Evolutionary conservation across 2,797 vertebrate species (phyloP).

Genomic region (Heteromormyrus szaboi): DNA sequence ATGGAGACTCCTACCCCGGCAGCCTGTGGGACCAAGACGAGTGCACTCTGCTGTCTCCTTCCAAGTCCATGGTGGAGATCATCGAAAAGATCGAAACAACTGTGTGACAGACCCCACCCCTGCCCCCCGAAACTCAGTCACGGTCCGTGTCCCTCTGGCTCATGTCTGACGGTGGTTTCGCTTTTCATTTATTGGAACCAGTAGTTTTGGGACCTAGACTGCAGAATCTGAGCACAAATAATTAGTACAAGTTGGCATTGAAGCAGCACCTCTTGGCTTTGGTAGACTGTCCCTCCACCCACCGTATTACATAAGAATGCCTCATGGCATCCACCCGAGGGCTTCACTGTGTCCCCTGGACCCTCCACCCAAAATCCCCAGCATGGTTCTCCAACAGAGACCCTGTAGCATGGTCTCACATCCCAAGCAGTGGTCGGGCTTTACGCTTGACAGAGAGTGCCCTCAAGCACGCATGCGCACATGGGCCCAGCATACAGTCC

Average conservation of each 20-base stretch:
- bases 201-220: neutral
- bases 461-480: neutral
- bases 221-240: neutral
- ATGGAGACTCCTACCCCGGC: constrained; percentile 75
- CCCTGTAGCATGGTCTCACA: constrained; percentile 10
- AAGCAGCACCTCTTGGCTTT: neutral
- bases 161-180: neutral
- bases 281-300: constrained; percentile 2
- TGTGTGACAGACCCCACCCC: constrained; percentile 60
- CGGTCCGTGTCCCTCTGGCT: neutral
- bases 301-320: constrained; percentile 23
- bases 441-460: neutral
- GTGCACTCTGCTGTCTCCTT: constrained; percentile 83
- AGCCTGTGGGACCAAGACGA: constrained; percentile 91
- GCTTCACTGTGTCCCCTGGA: neutral
- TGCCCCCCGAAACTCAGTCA: neutral
- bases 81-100: constrained; percentile 98
- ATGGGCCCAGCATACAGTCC: neutral
- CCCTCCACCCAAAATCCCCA: neutral
- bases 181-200: neutral
- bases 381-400: constrained; percentile 6
- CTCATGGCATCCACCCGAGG: constrained; percentile 28
- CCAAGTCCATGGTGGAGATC: constrained; percentile 89
- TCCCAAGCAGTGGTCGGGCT: neutral
- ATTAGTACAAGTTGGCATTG: neutral